phyloP scores from a whole-genome alignment of 2,797 vertebrate species.

The Rhincodon typus region DNA sequence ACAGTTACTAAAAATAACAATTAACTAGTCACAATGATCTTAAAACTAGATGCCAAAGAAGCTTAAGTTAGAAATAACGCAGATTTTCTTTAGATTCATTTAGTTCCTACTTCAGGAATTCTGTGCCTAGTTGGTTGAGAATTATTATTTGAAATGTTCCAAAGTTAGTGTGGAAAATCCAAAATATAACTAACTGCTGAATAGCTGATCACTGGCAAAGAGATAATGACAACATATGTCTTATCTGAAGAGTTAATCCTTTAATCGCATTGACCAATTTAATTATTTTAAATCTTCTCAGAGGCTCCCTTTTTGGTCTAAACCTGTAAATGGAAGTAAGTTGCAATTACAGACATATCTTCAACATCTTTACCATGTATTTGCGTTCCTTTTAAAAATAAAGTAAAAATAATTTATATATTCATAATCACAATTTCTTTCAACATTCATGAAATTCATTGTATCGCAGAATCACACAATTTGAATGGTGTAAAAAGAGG shows the following conservation, averaged over 20 bases:
- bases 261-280: not conserved
- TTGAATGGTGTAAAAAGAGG: too few species aligned
- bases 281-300: not conserved
- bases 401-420: not conserved
- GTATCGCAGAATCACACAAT: not conserved
- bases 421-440: not conserved
- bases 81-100: not conserved
- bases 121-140: not conserved
- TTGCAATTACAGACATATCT: not conserved
- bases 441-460: not conserved
- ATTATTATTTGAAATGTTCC: not conserved
- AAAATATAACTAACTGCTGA: not conserved
- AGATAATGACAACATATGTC: not conserved
- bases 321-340: not conserved
- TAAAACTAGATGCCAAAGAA: not conserved
- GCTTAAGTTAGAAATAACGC: not conserved
- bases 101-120: not conserved
- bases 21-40: not conserved
- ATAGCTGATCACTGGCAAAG: not conserved
- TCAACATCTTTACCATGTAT: not conserved
- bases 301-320: not conserved
- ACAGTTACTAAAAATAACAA: not conserved
- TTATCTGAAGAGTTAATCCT: not conserved
- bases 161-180: not conserved
- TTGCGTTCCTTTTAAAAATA: not conserved